Evolutionary conservation across 2,113 vertebrate genomes (phyloP).

Genomic region (Hiodon tergisus): DNA sequence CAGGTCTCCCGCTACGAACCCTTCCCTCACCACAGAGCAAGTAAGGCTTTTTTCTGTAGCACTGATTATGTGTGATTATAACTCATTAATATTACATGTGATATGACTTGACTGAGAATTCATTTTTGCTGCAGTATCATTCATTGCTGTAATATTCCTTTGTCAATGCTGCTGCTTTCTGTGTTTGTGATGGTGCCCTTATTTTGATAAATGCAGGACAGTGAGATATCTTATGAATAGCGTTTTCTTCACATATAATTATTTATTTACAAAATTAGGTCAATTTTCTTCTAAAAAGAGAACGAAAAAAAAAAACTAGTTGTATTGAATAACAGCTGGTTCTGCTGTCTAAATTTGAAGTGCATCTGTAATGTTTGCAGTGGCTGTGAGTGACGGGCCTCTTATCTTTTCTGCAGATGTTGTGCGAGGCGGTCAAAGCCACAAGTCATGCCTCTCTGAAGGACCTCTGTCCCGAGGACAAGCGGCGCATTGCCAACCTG

Average conservation of each 20-base stretch:
- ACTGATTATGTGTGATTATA: not conserved
- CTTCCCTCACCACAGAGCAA: constrained; percentile 26
- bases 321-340: not conserved
- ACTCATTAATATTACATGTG: not conserved
- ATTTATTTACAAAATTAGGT: not conserved
- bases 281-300: not conserved
- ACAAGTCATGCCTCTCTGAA: constrained; percentile 77
- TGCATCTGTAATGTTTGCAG: constrained; percentile 6
- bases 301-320: not conserved
- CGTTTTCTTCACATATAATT: not conserved
- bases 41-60: constrained; percentile 32
- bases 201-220: constrained; percentile 10
- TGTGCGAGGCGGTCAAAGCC: constrained; percentile 47
- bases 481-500: constrained; percentile 90
- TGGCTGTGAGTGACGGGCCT: not conserved
- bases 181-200: not conserved
- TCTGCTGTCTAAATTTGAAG: not conserved
- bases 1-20: constrained; percentile 8
- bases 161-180: not conserved
- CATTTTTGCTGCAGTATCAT: not conserved
- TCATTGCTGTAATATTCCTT: constrained; percentile 1
- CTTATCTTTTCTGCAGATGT: constrained; percentile 50
- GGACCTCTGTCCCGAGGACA: constrained; percentile 95
- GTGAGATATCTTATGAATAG: not conserved
- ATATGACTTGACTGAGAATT: not conserved